Evolutionary conservation across 1,140 invertebrate species (phyloP).

Genomic region (Matsumurasca onukii): DNA sequence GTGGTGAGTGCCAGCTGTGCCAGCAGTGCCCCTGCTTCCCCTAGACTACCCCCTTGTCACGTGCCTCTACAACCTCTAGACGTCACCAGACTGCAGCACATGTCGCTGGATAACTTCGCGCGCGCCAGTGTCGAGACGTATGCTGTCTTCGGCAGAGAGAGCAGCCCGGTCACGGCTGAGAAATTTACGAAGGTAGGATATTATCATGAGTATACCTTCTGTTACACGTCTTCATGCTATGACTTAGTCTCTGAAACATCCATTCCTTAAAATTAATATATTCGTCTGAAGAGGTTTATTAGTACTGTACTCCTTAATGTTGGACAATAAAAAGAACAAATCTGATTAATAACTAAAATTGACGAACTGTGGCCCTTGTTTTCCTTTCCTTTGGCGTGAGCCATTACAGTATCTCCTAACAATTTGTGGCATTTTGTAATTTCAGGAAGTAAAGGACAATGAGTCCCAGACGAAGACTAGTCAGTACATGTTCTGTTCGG

Average conservation of each 20-base stretch:
- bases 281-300: too few species aligned
- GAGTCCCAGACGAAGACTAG: constrained; percentile 14
- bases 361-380: too few species aligned
- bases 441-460: constrained; percentile 15
- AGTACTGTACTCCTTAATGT: too few species aligned
- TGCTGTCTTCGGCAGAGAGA: constrained; percentile 40
- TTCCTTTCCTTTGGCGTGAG: background rate
- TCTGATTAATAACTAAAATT: too few species aligned
- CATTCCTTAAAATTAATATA: too few species aligned
- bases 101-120: background rate
- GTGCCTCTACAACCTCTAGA: constrained; percentile 11
- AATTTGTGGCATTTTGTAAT: too few species aligned
- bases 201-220: background rate
- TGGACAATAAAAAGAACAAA: too few species aligned
- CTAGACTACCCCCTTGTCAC: background rate
- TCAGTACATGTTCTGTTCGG: constrained; percentile 10
- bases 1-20: background rate
- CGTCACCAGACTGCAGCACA: constrained; percentile 13
- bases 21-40: constrained; percentile 33
- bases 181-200: background rate
- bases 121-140: constrained; percentile 34
- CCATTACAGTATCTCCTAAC: background rate
- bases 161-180: constrained; percentile 43
- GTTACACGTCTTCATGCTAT: background rate
- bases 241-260: background rate